These are phyloP conservation scores for Strigamia crassipes DNA, from an alignment of 2,888 invertebrate species.

Conservation along the genomic window DNA sequence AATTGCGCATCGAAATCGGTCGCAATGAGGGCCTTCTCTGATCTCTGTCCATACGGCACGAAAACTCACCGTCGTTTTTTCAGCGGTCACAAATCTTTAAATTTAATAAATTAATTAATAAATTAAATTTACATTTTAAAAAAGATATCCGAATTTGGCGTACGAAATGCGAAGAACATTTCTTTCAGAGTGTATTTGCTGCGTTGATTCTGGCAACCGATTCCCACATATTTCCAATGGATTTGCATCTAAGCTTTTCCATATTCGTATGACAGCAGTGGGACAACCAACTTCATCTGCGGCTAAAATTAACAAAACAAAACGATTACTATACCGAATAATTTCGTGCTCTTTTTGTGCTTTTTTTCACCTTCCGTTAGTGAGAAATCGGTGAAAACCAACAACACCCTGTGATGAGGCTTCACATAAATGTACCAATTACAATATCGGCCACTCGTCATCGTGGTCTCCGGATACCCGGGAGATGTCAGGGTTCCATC, in stretches of 20 bases:
- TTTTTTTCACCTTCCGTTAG: slow-evolving; percentile 71
- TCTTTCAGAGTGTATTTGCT: slow-evolving; percentile 83
- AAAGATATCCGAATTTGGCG: slow-evolving; percentile 55
- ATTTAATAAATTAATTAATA: slow-evolving; percentile 48
- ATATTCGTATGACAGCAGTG: slow-evolving; percentile 85
- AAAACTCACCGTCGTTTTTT: slow-evolving; percentile 92
- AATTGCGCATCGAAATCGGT: slow-evolving; percentile 72
- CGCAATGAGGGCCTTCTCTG: slow-evolving; percentile 65
- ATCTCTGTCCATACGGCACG: slow-evolving; percentile 95
- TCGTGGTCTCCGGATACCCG: slow-evolving; percentile 87
- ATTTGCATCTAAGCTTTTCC: slow-evolving; percentile 79
- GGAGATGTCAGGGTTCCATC: slow-evolving; percentile 80
- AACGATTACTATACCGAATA: background rate
- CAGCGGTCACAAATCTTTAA: slow-evolving; percentile 88
- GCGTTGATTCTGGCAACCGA: slow-evolving; percentile 73
- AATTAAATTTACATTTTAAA: background rate
- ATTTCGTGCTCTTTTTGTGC: too few species aligned
- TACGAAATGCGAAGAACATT: slow-evolving; percentile 86
- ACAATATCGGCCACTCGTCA: slow-evolving; percentile 77
- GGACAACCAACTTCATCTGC: slow-evolving; percentile 82
- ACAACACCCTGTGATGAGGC: slow-evolving; percentile 81
- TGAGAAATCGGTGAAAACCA: slow-evolving; percentile 88
- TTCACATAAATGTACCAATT: slow-evolving; percentile 94
- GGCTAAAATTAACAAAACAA: background rate
- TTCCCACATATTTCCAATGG: slow-evolving; percentile 90